These are phyloP conservation scores for Drosophila nigritarsus DNA, from an alignment of 2,888 invertebrate species.

Conservation along the genomic window DNA sequence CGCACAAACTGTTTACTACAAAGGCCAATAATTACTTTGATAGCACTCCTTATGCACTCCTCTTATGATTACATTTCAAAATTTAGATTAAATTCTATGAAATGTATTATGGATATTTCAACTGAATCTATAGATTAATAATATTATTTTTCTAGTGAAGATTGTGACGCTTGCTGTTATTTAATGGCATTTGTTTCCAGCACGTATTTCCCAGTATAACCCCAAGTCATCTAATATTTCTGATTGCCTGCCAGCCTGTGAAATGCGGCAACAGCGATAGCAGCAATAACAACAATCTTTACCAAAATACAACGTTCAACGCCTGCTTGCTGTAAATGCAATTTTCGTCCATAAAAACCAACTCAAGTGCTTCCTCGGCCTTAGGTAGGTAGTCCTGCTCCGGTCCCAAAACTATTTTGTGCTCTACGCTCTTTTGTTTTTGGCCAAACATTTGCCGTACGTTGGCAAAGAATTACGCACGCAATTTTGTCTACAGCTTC, in stretches of 20 bases:
- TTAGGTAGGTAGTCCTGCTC: constrained; percentile 37
- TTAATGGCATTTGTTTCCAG: neutral
- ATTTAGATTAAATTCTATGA: neutral
- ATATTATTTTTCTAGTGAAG: neutral
- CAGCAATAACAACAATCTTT: constrained; percentile 8
- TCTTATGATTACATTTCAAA: neutral
- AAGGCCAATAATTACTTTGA: neutral
- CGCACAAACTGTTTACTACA: neutral
- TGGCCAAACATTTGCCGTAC: constrained; percentile 60
- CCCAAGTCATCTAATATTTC: constrained; percentile 25
- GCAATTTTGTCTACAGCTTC: constrained; percentile 76
- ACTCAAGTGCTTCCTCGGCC: constrained; percentile 38
- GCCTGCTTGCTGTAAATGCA: constrained; percentile 35
- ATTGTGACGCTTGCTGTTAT: neutral
- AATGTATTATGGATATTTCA: neutral
- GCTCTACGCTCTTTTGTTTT: constrained; percentile 32
- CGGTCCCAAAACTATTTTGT: constrained; percentile 41
- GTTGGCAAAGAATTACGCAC: constrained; percentile 67
- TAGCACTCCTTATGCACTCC: neutral
- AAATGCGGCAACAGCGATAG: constrained; percentile 38
- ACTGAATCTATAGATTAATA: too few relatives aligned
- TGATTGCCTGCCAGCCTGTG: constrained; percentile 24
- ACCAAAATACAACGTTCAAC: constrained; percentile 13
- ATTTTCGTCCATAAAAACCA: constrained; percentile 43
- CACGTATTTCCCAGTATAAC: constrained; percentile 13